Conservation (phyloP, 1,140 invertebrate species). For the Bombus ignitus region DNA sequence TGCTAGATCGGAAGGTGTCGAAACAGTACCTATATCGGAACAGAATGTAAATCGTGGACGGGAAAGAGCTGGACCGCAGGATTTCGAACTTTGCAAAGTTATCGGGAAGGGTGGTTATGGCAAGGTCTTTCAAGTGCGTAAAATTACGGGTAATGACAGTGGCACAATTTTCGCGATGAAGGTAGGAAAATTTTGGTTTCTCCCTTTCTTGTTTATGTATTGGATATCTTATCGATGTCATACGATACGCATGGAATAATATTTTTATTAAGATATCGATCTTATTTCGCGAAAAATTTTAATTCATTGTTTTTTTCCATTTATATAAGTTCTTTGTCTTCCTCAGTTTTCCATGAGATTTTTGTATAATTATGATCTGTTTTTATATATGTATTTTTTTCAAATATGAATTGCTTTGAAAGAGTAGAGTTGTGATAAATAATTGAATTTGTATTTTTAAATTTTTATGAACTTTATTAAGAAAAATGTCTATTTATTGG, state of each 20-base stretch:
- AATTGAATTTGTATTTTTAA: not conserved
- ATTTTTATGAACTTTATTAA: not conserved
- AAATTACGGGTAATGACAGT: constrained; percentile 94
- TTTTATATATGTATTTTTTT: not conserved
- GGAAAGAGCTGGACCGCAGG: constrained; percentile 92
- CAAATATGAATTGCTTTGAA: not conserved
- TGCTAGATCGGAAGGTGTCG: constrained; percentile 88
- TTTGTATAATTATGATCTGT: not conserved
- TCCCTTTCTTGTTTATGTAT: not conserved
- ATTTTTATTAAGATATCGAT: not conserved
- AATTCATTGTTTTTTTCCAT: not conserved
- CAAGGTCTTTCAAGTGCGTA: constrained; percentile 98
- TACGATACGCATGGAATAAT: not conserved
- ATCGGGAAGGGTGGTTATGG: constrained; percentile 99
- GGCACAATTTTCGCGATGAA: constrained; percentile 99
- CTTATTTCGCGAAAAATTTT: not conserved
- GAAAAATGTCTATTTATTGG: not conserved
- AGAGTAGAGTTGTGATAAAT: not conserved
- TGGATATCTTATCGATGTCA: not conserved
- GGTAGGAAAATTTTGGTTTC: constrained; percentile 79
- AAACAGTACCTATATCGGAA: constrained; percentile 93
- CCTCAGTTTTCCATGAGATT: not conserved
- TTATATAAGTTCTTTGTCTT: constrained; percentile 38
- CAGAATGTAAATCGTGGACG: constrained; percentile 93
- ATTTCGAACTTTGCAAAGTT: constrained; percentile 98